Evolutionary conservation across 2,113 vertebrate genomes (phyloP), one percentile per base, ranked within the genome.

Genomic region (Sigmodon hispidus): DNA sequence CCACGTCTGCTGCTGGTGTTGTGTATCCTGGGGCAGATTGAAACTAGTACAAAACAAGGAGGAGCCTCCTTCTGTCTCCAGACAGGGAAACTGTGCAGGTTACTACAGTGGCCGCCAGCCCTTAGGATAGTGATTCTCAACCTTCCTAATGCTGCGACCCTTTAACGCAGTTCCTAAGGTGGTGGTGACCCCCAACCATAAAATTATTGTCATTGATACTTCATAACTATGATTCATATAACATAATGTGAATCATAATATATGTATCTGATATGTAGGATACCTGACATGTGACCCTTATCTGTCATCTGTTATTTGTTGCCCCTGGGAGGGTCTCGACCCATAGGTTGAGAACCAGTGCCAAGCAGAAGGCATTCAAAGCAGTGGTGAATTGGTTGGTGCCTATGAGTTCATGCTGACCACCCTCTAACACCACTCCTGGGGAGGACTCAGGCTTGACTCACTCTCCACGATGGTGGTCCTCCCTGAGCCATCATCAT

Each of bases 401-500:
- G 31, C 13, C 45, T 55, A 17, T 1, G 77, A 36, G 67, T 48
- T 31, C 16, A 16, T 3, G 12, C 57, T 4, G 11, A 29, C 2
- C 36, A 3, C 21, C 3, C 26, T 19, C 7, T 12, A 12, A 21
- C 61, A 52, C 22, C 16, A 26, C 24, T 31, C 43, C 52, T 55
- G 21, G 21, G 93, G 65, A 63, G 45, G 85, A 31, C 15, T 5
- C 0, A 0, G 87, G 13, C 10, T n/a, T 3, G 31, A 98, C 99
- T 99, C 98, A 99, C 99, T 99, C 97, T 99, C 99, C 93, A 99
- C 99, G 0, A 99, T 99, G 73, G 99, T 99, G 97, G 98, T 99
- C 97, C 99, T 99, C 26, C 99, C 98, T 0, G 99, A 99, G 95
- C 99, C 99, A 0, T 99, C 99, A 0, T 99, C 99, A 0, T 99